Percentiles rank a stretch among this genome's conserved stretches.
phyloP scores from a whole-genome alignment of 2,888 invertebrate genomes.

The Quadriops clusia region DNA sequence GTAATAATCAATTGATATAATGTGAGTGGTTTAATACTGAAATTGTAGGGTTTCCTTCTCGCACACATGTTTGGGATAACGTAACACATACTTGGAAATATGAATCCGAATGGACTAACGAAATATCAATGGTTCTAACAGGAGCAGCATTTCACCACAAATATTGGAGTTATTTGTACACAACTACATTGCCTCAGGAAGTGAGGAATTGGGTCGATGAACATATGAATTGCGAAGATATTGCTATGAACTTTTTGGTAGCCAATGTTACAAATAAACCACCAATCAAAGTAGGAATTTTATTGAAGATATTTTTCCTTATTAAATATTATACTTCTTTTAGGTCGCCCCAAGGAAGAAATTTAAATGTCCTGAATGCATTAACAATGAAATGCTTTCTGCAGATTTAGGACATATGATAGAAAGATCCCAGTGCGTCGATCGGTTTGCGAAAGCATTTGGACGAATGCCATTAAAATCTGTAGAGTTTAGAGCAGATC shows the following conservation, averaged over 20 bases:
- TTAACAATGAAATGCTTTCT: slow-evolving; percentile 86
- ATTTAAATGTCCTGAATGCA: slow-evolving; percentile 93
- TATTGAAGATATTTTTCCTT: slow-evolving; percentile 4
- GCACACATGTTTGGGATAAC: slow-evolving; percentile 91
- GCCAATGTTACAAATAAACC: slow-evolving; percentile 88
- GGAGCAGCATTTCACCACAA: slow-evolving; percentile 97
- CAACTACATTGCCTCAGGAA: slow-evolving; percentile 72
- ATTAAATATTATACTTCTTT: slow-evolving; percentile 14
- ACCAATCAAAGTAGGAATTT: slow-evolving; percentile 65
- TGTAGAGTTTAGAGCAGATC: slow-evolving; percentile 91
- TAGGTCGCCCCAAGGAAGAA: slow-evolving; percentile 91
- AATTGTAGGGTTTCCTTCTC: slow-evolving; percentile 72
- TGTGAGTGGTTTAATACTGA: background rate
- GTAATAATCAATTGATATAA: background rate
- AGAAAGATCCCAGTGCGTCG: slow-evolving; percentile 82
- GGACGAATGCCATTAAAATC: slow-evolving; percentile 78
- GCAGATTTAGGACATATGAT: slow-evolving; percentile 89
- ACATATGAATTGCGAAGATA: slow-evolving; percentile 96
- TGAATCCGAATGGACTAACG: slow-evolving; percentile 95
- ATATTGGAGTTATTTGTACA: slow-evolving; percentile 91
- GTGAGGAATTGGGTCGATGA: slow-evolving; percentile 86
- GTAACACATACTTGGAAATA: slow-evolving; percentile 76
- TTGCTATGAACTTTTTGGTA: slow-evolving; percentile 95
- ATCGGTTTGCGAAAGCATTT: slow-evolving; percentile 60
- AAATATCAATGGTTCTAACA: slow-evolving; percentile 91